Percentiles rank a stretch among this genome's conserved stretches.
phyloP scores from a whole-genome alignment of 2,888 invertebrate species.

The Drosophila yooni region DNA sequence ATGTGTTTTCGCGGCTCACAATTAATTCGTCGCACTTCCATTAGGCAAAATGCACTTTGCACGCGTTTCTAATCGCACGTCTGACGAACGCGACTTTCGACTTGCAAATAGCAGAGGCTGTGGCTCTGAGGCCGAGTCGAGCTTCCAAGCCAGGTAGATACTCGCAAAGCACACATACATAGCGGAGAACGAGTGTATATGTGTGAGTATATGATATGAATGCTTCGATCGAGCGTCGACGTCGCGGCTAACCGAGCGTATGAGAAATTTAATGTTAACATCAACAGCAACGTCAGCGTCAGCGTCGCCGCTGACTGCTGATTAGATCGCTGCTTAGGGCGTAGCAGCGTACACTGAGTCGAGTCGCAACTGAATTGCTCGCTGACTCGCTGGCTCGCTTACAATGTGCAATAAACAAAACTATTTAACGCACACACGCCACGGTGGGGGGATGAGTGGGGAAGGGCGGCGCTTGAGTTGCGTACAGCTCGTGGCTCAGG shows the following conservation, averaged over 20 bases:
- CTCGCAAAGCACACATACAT: slow-evolving; percentile 20
- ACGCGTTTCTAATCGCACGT: slow-evolving; percentile 49
- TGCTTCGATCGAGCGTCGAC: slow-evolving; percentile 66
- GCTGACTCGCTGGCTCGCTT: slow-evolving; percentile 59
- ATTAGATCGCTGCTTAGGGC: slow-evolving; percentile 70
- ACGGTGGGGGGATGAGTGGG: slow-evolving; percentile 1
- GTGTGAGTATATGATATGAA: slow-evolving; percentile 53
- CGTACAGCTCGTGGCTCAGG: slow-evolving; percentile 40
- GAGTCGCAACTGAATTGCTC: slow-evolving; percentile 56
- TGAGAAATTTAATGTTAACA: slow-evolving; percentile 71
- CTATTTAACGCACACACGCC: slow-evolving; percentile 65
- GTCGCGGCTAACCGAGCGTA: slow-evolving; percentile 76
- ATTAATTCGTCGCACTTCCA: slow-evolving; percentile 32
- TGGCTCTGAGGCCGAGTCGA: slow-evolving; percentile 27
- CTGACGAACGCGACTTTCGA: slow-evolving; percentile 60
- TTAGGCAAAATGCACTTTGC: slow-evolving; percentile 56
- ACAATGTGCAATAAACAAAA: slow-evolving; percentile 73
- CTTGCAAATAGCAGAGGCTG: slow-evolving; percentile 67
- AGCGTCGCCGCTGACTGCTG: slow-evolving; percentile 55
- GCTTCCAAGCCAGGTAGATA: slow-evolving; percentile 48
- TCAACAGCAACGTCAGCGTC: slow-evolving; percentile 43
- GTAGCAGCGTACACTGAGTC: slow-evolving; percentile 23
- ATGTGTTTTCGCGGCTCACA: slow-evolving; percentile 9
- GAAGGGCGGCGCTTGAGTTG: slow-evolving; percentile 31
- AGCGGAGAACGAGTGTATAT: slow-evolving; percentile 11